phyloP scores from a whole-genome alignment of 2,888 invertebrate genomes.

The Drosophila sordidula region DNA sequence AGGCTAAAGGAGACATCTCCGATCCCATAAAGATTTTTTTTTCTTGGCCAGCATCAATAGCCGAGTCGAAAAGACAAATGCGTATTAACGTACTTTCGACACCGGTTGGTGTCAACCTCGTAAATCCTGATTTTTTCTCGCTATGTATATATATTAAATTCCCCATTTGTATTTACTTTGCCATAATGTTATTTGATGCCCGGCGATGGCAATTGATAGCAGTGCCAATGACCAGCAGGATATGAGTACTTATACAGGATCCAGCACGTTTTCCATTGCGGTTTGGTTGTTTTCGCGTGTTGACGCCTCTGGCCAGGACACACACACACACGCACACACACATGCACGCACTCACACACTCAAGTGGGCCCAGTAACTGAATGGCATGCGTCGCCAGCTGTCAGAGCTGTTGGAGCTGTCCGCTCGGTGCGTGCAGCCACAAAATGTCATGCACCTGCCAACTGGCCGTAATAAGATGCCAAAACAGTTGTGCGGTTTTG shows the following conservation, averaged over 20 bases:
- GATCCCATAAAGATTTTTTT: too few relatives aligned
- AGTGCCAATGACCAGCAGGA: constrained; percentile 16
- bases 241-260: constrained; percentile 5
- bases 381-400: constrained; percentile 50
- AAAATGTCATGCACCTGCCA: constrained; percentile 80
- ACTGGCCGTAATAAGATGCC: constrained; percentile 79
- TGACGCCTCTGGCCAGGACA: constrained; percentile 51
- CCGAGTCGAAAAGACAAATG: too few relatives aligned
- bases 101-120: too few relatives aligned
- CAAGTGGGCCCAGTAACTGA: neutral
- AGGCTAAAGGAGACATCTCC: too few relatives aligned
- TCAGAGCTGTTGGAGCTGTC: constrained; percentile 33
- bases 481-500: constrained; percentile 79
- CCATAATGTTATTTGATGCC: constrained; percentile 62
- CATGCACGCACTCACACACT: neutral
- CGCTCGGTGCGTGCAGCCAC: constrained; percentile 70
- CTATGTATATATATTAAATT: constrained; percentile 42
- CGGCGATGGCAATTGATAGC: constrained; percentile 63
- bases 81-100: too few relatives aligned
- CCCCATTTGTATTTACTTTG: constrained; percentile 58
- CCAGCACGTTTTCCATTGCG: constrained; percentile 49
- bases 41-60: too few relatives aligned
- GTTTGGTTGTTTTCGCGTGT: constrained; percentile 54
- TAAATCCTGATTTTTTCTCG: too few relatives aligned
- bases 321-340: neutral